Evolutionary conservation across 2,888 invertebrate genomes (phyloP).

Genomic region (Tetragnatha montana): DNA sequence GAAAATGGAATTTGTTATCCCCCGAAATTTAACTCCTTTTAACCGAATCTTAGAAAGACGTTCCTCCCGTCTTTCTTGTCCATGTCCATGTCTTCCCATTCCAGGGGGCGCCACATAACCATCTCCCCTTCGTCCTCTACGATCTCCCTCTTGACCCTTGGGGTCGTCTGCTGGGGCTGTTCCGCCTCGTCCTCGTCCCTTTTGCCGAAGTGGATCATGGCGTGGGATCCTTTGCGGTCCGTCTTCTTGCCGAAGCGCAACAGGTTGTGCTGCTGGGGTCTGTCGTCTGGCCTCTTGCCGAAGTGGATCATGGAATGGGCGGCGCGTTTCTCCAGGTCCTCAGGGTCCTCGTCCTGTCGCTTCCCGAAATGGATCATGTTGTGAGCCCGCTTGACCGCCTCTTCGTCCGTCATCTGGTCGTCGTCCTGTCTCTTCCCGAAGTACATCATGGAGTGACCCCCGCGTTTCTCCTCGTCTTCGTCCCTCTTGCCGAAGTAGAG

Average conservation of each 20-base stretch:
- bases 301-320: constrained; percentile 64
- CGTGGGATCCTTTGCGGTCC: constrained; percentile 55
- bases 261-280: constrained; percentile 48
- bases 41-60: constrained; percentile 65
- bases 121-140: constrained; percentile 31
- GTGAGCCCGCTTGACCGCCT: constrained; percentile 28
- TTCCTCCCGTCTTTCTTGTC: constrained; percentile 62
- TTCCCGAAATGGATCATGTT: constrained; percentile 69
- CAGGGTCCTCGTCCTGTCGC: constrained; percentile 19
- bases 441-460: constrained; percentile 3
- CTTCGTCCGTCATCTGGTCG: constrained; percentile 1
- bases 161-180: no score
- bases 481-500: constrained; percentile 31
- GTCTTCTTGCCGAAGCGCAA: constrained; percentile 60
- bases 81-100: constrained; percentile 13
- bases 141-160: background rate
- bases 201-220: constrained; percentile 66
- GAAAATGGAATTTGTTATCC: constrained; percentile 13
- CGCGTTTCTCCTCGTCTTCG: background rate
- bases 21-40: constrained; percentile 24
- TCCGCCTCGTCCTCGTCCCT: constrained; percentile 8
- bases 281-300: constrained; percentile 46
- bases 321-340: constrained; percentile 2
- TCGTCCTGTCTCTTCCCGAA: constrained; percentile 3
- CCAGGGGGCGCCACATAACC: background rate